Percentiles rank a stretch among this genome's conserved stretches.
Conservation (phyloP, 2,888 invertebrate species). For the Rotaria macrura region DNA sequence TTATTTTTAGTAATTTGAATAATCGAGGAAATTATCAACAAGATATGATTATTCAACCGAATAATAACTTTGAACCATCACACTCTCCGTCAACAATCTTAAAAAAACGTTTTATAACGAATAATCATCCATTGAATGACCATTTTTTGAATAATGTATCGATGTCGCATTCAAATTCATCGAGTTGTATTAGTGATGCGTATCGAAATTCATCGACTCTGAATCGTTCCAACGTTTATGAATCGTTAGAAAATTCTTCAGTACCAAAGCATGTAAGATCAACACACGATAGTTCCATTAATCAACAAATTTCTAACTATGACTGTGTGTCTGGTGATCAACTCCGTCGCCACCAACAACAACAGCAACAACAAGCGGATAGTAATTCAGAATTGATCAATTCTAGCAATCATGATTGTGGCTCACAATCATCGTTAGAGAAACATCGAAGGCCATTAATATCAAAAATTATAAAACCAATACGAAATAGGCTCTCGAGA, state of each 20-base stretch:
- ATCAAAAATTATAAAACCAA: neutral
- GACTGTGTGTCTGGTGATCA: neutral
- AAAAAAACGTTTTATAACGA: neutral
- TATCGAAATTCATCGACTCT: neutral
- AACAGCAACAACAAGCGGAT: neutral
- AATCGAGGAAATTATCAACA: neutral
- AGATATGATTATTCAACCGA: neutral
- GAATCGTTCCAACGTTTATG: neutral
- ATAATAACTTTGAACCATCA: neutral
- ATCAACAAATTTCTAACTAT: neutral
- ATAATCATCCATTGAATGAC: neutral
- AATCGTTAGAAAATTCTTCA: neutral
- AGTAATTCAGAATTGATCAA: neutral
- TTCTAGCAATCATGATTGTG: neutral
- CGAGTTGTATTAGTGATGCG: neutral
- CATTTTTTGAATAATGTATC: neutral
- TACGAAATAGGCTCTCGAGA: neutral
- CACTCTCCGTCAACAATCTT: neutral
- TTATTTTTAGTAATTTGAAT: neutral
- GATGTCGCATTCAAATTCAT: neutral
- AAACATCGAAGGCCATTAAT: neutral
- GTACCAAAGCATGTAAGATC: neutral
- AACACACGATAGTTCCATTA: neutral
- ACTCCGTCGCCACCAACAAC: no score
- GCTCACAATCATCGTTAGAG: neutral